A percentile compares a stretch with the other conserved stretches of the same genome.
phyloP scores from a whole-genome alignment of 2,888 invertebrate genomes.

The Cactoblastis cactorum region DNA sequence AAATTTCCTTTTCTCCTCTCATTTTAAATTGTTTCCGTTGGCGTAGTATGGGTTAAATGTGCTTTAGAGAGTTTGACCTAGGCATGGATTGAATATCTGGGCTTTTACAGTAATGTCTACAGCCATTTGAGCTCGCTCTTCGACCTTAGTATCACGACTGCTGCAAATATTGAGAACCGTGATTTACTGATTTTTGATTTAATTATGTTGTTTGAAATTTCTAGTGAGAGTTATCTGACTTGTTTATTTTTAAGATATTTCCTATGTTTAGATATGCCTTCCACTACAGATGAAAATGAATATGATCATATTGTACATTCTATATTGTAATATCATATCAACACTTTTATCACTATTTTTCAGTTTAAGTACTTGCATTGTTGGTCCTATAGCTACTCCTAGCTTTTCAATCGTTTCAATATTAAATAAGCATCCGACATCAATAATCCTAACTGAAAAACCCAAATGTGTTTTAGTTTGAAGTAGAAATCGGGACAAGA shows the following conservation, averaged over 20 bases:
- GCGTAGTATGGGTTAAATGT: constrained; percentile 34
- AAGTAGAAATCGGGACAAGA: constrained; percentile 10
- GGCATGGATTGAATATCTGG: constrained; percentile 55
- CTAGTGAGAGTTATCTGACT: constrained; percentile 15
- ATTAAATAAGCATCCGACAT: background rate
- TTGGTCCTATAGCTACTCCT: background rate
- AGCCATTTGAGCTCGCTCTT: constrained; percentile 48
- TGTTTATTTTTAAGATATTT: constrained; percentile 5
- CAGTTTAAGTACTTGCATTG: background rate
- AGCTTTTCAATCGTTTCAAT: background rate
- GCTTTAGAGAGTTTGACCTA: constrained; percentile 65
- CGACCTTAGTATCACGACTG: constrained; percentile 62
- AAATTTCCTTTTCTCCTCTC: constrained; percentile 13
- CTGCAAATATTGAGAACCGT: constrained; percentile 54
- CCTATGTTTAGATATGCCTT: constrained; percentile 5
- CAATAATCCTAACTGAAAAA: background rate
- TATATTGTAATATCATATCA: background rate
- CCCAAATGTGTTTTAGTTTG: constrained; percentile 13
- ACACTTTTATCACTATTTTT: background rate
- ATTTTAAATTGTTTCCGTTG: constrained; percentile 14
- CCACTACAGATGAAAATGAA: constrained; percentile 4
- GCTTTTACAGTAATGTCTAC: constrained; percentile 47
- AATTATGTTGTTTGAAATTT: constrained; percentile 29
- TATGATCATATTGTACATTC: background rate
- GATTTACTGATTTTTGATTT: constrained; percentile 34